Percentiles rank a stretch among this genome's conserved stretches.
phyloP scores from a whole-genome alignment of 2,888 invertebrate genomes.

The Steinernema scapterisci region DNA sequence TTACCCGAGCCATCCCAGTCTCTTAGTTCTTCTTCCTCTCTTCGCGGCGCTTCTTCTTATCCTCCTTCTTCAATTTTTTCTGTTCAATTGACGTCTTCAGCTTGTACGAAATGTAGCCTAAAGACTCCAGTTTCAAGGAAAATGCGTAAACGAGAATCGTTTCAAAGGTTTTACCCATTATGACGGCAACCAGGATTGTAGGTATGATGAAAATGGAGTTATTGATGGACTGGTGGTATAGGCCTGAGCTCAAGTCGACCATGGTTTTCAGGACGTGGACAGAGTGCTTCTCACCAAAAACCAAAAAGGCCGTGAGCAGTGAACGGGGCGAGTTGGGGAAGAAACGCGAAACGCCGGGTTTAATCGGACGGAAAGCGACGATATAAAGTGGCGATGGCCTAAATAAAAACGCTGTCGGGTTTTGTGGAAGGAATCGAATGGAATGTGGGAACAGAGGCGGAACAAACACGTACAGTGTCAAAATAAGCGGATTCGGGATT shows the following conservation, averaged over 20 bases:
- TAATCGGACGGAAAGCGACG: neutral
- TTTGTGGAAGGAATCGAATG: neutral
- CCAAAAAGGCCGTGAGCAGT: too few species aligned
- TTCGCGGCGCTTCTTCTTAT: slow-evolving; percentile 81
- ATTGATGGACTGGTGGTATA: slow-evolving; percentile 71
- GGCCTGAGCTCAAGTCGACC: slow-evolving; percentile 1
- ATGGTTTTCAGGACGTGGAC: neutral
- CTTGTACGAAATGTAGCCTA: slow-evolving; percentile 86
- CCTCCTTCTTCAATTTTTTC: slow-evolving; percentile 79
- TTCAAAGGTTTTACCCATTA: slow-evolving; percentile 76
- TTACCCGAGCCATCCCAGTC: too few species aligned
- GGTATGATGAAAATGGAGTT: slow-evolving; percentile 84
- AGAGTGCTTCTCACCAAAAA: too few species aligned
- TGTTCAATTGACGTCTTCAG: slow-evolving; percentile 80
- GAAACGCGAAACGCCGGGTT: neutral
- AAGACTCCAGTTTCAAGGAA: neutral
- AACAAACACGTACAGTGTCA: neutral
- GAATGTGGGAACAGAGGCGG: too few species aligned
- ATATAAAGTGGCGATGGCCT: neutral
- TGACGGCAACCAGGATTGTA: slow-evolving; percentile 78
- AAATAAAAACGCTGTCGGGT: neutral
- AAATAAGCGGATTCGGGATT: neutral
- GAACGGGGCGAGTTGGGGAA: too few species aligned
- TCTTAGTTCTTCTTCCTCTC: slow-evolving; percentile 72
- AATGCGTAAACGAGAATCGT: neutral